Evolutionary conservation across 2,888 invertebrate genomes (phyloP), one percentile per base, ranked within the genome.

Genomic region (Autographa gamma): DNA sequence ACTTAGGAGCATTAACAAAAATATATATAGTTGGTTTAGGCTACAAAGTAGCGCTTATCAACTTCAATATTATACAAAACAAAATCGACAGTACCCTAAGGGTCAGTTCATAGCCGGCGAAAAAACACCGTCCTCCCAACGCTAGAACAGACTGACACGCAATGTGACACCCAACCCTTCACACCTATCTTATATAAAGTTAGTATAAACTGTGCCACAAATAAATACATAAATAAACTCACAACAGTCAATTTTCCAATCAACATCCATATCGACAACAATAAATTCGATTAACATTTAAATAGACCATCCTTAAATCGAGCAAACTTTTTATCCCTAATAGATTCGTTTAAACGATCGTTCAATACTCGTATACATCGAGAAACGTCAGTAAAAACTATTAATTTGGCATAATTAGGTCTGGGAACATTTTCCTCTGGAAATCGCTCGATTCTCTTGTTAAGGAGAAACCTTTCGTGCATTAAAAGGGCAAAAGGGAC

Each of bases 321-420:
- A 34, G 8, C 32, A 54, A 19, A 18, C 54, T 38, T 32, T 38
- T n/a, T 32, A 19, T 54, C 52, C 48, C 18, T 38, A 34, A 63
- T 41, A 64, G 52, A 69, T 69, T 60, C 48, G 19, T 8, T 54
- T 52, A 52, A 59, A 59, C 9, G 59, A 43, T 43, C 59, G 32
- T 52, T 18, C 68, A 77, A 76, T 74, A 77, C 63, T 63, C 74
- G 64, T 75, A 80, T 38, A 76, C 71, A 73, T 69, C 66, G 74
- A 63, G 74, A 76, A 81, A 80, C 73, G 76, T 65, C 74, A 79
- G 76, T 73, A 66, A 83, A 79, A 82, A 79, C 84, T 85, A 85
- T 88, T 86, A 83, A 87, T 83, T 84, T 75, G 61, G 65, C 62
- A 73, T 83, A 83, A 86, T 74, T 78, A 78, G 72, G 64, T 58